phyloP scores from a whole-genome alignment of 2,888 invertebrate genomes.

The Eupithecia exiguata region DNA sequence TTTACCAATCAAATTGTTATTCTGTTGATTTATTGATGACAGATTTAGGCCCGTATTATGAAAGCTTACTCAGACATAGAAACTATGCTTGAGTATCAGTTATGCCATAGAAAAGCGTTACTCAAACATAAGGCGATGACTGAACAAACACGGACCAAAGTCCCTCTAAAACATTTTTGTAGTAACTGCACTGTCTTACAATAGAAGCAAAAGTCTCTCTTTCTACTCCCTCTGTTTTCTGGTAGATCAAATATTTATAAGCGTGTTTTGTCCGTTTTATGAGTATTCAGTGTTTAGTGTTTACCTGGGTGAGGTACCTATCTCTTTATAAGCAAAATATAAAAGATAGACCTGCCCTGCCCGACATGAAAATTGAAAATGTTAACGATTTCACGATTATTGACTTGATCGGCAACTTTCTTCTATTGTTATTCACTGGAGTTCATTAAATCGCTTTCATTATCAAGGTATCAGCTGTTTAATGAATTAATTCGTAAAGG shows the following conservation, averaged over 20 bases:
- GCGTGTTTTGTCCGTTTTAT: neutral
- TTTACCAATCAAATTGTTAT: no score
- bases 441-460: slow-evolving; percentile 4
- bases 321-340: neutral
- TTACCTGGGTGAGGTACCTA: no score
- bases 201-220: neutral
- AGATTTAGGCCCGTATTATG: no score
- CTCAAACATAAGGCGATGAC: no score
- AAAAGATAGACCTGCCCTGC: neutral
- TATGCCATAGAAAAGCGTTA: no score
- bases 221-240: neutral
- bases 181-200: neutral
- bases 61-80: no score
- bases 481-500: neutral
- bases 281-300: no score
- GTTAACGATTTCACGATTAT: neutral
- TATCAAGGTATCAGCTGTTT: neutral
- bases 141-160: no score
- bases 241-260: neutral
- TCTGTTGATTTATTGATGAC: neutral
- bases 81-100: no score
- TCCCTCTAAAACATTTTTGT: neutral
- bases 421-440: slow-evolving; percentile 6
- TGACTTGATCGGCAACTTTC: slow-evolving; percentile 8
- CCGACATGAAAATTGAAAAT: neutral